These are phyloP conservation scores for Hozukius guyotensis DNA, from an alignment of 2,797 vertebrate species.

Conservation along the genomic window DNA sequence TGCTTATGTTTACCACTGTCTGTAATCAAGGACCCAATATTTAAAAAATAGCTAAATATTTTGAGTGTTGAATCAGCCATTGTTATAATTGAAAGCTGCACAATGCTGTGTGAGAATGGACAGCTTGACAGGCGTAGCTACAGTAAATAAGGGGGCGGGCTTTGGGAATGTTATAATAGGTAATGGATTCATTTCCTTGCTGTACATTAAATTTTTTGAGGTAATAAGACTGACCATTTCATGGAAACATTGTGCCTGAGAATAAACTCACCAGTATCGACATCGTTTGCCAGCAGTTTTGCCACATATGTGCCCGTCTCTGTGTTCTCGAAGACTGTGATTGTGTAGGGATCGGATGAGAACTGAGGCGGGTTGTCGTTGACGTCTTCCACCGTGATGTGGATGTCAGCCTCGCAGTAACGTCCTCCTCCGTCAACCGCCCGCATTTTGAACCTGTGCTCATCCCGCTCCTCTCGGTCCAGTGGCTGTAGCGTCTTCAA, in stretches of 20 bases:
- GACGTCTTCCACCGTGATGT: conserved; percentile 90
- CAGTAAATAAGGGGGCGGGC: not conserved
- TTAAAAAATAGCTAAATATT: not conserved
- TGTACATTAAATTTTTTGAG: not conserved
- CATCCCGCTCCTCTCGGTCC: conserved; percentile 88
- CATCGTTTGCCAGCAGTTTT: conserved; percentile 90
- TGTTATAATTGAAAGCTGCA: not conserved
- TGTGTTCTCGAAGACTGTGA: conserved; percentile 96
- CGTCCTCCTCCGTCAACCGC: conserved; percentile 93
- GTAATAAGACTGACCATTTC: not conserved
- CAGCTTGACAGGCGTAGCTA: not conserved
- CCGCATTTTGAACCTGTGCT: conserved; percentile 87
- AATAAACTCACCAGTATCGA: conserved; percentile 86
- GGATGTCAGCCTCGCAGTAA: conserved; percentile 88
- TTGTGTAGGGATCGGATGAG: conserved; percentile 86
- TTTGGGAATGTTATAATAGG: not conserved
- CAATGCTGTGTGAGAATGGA: not conserved
- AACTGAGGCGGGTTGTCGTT: conserved; percentile 96
- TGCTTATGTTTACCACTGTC: no score
- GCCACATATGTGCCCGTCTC: conserved; percentile 90
- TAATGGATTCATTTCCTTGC: not conserved
- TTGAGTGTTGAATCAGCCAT: not conserved
- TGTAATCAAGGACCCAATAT: no score
- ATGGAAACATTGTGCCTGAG: not conserved
- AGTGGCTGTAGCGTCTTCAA: conserved; percentile 89